Percentiles rank a stretch among this genome's conserved stretches.
These are phyloP conservation scores for Stenotaenia linearis DNA, from an alignment of 2,888 invertebrate species.

Conservation along the genomic window DNA sequence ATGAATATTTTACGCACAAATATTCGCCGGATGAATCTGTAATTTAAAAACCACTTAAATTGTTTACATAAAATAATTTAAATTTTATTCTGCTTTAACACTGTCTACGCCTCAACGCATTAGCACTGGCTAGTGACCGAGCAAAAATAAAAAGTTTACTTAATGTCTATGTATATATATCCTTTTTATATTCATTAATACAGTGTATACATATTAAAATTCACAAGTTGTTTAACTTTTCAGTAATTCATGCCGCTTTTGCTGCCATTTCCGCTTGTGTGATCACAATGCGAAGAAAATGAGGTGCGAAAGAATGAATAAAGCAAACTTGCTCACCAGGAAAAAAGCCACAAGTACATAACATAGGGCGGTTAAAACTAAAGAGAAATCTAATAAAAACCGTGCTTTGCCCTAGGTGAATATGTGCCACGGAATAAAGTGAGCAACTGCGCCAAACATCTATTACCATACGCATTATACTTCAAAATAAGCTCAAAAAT, in stretches of 20 bases:
- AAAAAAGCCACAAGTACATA: background rate
- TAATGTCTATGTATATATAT: too few relatives aligned
- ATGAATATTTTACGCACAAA: background rate
- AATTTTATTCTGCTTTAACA: background rate
- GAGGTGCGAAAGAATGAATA: constrained; percentile 28
- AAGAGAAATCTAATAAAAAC: constrained; percentile 23
- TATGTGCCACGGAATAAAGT: constrained; percentile 22
- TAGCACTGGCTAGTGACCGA: background rate
- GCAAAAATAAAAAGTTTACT: background rate
- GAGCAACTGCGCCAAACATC: constrained; percentile 20
- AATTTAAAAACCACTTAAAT: background rate
- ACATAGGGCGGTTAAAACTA: constrained; percentile 6
- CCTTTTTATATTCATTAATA: background rate
- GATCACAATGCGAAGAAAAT: constrained; percentile 30
- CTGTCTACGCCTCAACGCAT: background rate
- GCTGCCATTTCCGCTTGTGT: constrained; percentile 10
- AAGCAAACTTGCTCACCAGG: constrained; percentile 7
- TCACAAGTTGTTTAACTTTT: constrained; percentile 15
- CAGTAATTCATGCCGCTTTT: background rate
- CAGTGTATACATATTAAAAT: background rate
- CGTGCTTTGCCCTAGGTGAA: constrained; percentile 12
- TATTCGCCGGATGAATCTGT: background rate
- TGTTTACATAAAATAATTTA: background rate
- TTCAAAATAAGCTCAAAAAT: constrained; percentile 10
- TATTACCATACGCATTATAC: constrained; percentile 24